Evolutionary conservation across 2,888 invertebrate genomes (phyloP).

Genomic region (Patella caerulea): DNA sequence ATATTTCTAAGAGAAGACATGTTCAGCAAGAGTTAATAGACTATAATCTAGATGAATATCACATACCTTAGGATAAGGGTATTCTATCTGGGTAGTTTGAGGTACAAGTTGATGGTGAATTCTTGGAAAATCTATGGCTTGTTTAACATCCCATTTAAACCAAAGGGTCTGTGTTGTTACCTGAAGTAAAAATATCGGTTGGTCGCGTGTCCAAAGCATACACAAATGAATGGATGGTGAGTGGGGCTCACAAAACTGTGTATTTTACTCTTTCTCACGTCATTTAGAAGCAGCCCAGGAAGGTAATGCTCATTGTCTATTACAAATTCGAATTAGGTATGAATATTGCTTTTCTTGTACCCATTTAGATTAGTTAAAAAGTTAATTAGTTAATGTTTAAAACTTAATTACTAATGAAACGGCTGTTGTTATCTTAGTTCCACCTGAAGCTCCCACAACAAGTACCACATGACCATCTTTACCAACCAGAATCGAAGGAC

Average conservation of each 20-base stretch:
- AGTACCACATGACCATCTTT: constrained; percentile 78
- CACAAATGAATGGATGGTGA: too few species aligned
- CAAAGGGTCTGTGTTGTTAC: constrained; percentile 75
- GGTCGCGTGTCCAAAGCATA: too few species aligned
- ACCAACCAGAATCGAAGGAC: constrained; percentile 84
- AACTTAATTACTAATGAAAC: constrained; percentile 74
- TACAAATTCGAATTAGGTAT: too few species aligned
- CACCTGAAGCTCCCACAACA: constrained; percentile 89
- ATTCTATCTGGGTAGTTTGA: constrained; percentile 69
- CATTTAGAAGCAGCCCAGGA: too few species aligned
- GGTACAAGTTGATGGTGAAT: constrained; percentile 89
- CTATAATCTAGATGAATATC: not conserved
- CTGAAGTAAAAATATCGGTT: not conserved
- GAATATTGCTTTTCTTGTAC: too few species aligned
- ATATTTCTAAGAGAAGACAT: too few species aligned
- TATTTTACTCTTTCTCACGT: too few species aligned
- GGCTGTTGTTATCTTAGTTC: constrained; percentile 88
- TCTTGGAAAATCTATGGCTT: constrained; percentile 85
- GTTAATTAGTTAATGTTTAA: too few species aligned
- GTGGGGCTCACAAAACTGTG: too few species aligned
- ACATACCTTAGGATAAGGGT: not conserved
- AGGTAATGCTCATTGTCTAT: too few species aligned
- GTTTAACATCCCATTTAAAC: constrained; percentile 82
- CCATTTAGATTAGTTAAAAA: too few species aligned
- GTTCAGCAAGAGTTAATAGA: not conserved